Conservation (phyloP, 37 sponge, comb jelly and placozoan species). For the Mnemiopsis leidyi region DNA sequence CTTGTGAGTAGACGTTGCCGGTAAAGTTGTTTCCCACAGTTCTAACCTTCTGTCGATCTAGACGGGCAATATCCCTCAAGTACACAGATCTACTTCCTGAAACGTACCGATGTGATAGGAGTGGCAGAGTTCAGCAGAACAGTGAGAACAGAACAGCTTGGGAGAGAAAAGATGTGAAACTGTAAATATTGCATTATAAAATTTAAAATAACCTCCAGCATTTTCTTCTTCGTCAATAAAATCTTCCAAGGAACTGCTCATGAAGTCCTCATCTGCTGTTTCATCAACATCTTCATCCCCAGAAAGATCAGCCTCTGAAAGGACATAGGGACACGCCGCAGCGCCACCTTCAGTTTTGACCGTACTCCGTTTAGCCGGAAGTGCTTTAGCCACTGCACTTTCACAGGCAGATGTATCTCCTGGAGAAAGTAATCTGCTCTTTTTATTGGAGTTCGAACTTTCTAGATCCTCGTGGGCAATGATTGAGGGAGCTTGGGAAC, state of each 20-base stretch:
- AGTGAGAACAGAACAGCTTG: not conserved
- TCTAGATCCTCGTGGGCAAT: not conserved
- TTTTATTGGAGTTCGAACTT: not conserved
- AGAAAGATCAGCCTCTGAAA: not conserved
- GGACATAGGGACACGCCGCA: not conserved
- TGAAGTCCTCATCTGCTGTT: not conserved
- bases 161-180: not conserved
- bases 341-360: not conserved
- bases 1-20: constrained; percentile 55
- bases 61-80: not conserved
- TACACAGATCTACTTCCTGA: not conserved
- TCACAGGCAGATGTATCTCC: not conserved
- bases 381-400: not conserved
- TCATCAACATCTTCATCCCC: constrained; percentile 29
- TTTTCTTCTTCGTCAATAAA: constrained; percentile 10
- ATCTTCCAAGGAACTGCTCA: constrained; percentile 58
- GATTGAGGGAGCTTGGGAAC: not conserved
- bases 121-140: too few species aligned
- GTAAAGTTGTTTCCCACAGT: constrained; percentile 22
- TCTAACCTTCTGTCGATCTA: not conserved
- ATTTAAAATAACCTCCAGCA: too few species aligned
- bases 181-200: too few species aligned
- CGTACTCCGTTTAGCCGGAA: not conserved
- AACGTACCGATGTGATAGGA: too few species aligned
- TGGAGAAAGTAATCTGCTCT: not conserved